A percentile compares a stretch with the other conserved stretches of the same genome.
phyloP scores from a whole-genome alignment of 1,140 invertebrate species.

The Tetramorium parvispinum region DNA sequence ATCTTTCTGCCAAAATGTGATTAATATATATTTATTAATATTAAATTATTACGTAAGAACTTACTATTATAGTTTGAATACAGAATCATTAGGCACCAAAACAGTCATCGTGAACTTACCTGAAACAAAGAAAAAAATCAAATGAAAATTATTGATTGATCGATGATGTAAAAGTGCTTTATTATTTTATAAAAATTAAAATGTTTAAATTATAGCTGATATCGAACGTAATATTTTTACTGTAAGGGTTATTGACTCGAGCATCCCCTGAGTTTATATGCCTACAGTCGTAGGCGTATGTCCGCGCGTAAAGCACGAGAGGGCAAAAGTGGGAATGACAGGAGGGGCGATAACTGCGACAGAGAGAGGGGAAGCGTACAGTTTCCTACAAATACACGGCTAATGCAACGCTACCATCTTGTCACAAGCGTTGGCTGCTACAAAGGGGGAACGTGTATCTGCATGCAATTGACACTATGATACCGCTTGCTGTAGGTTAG shows the following conservation, averaged over 20 bases:
- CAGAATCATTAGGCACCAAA: not conserved
- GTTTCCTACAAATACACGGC: slow-evolving; percentile 15
- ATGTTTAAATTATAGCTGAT: not conserved
- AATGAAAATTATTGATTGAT: not conserved
- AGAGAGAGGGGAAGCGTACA: not conserved
- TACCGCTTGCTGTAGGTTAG: slow-evolving; percentile 75
- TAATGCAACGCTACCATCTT: slow-evolving; percentile 57
- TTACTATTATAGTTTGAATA: not conserved
- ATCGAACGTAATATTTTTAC: slow-evolving; percentile 6
- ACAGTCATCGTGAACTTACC: slow-evolving; percentile 54
- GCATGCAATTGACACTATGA: slow-evolving; percentile 15
- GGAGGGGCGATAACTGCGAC: slow-evolving; percentile 2
- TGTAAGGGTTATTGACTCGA: slow-evolving; percentile 76
- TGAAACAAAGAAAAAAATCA: slow-evolving; percentile 52
- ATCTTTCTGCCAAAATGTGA: not conserved
- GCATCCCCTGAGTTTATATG: slow-evolving; percentile 59
- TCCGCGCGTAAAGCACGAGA: not conserved
- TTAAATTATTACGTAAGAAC: slow-evolving; percentile 8
- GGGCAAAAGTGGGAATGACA: slow-evolving; percentile 9
- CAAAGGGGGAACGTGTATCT: not conserved
- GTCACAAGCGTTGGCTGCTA: slow-evolving; percentile 43
- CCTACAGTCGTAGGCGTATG: slow-evolving; percentile 10
- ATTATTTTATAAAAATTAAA: not conserved
- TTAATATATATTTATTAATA: not conserved
- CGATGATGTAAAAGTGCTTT: not conserved